phyloP scores from a whole-genome alignment of 1,140 invertebrate genomes.

The Trichonephila clavipes region DNA sequence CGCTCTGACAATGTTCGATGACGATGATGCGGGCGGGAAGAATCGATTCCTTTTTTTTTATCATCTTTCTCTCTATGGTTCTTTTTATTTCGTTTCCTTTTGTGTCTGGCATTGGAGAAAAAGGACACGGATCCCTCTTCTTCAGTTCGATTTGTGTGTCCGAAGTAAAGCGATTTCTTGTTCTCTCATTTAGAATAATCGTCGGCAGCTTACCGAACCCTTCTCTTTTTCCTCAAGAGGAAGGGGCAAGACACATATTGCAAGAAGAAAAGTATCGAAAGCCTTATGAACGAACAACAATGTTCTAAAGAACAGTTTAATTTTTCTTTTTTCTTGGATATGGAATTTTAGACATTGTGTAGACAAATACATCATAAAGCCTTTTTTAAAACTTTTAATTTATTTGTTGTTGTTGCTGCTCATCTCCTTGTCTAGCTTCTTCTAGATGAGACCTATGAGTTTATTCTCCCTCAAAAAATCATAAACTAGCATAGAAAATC shows the following conservation, averaged over 20 bases:
- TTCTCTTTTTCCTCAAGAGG: not conserved
- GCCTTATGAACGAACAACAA: not conserved
- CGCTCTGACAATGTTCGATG: conserved; percentile 30
- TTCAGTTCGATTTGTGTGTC: conserved; percentile 20
- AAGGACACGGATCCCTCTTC: not conserved
- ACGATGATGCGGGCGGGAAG: conserved; percentile 7
- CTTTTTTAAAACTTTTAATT: no score
- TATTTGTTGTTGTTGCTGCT: no score
- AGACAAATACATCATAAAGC: no score
- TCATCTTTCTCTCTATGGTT: not conserved
- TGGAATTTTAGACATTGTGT: no score
- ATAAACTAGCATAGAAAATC: no score
- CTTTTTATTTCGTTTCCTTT: not conserved
- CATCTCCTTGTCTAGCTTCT: no score
- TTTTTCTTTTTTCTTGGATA: no score
- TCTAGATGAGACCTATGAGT: no score
- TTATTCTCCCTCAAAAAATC: no score
- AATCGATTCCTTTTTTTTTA: not conserved
- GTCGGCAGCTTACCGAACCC: conserved; percentile 19
- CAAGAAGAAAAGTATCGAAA: not conserved
- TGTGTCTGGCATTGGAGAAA: not conserved
- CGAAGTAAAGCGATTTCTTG: conserved; percentile 60
- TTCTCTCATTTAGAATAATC: conserved; percentile 68
- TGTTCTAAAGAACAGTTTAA: no score
- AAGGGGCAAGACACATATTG: not conserved